phyloP scores from a whole-genome alignment of 1,140 invertebrate species.

The Wasmannia auropunctata region DNA sequence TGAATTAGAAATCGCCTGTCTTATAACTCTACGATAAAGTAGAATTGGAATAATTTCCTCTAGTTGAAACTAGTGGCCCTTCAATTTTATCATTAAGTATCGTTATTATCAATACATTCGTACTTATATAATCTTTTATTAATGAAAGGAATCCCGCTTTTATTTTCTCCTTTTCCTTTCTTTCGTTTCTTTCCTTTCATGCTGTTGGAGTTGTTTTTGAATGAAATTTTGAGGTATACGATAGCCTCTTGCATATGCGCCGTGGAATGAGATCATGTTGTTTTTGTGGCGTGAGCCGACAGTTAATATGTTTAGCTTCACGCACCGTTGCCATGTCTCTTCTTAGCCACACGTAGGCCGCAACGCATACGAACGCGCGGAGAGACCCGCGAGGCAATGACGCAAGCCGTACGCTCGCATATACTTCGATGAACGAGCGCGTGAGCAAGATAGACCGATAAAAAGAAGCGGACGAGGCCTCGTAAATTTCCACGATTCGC shows the following conservation, averaged over 20 bases:
- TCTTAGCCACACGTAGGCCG: constrained; percentile 74
- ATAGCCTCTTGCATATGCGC: constrained; percentile 79
- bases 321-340: constrained; percentile 82
- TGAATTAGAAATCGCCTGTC: constrained; percentile 59
- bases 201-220: constrained; percentile 62
- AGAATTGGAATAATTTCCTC: constrained; percentile 50
- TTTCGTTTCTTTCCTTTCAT: constrained; percentile 4
- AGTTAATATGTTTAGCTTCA: constrained; percentile 85
- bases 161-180: constrained; percentile 13
- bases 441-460: constrained; percentile 56
- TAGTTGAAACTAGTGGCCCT: constrained; percentile 8
- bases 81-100: constrained; percentile 19
- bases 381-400: constrained; percentile 74
- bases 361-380: constrained; percentile 50
- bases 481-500: constrained; percentile 82
- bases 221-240: constrained; percentile 74
- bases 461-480: constrained; percentile 71
- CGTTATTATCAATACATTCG: background rate
- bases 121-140: background rate
- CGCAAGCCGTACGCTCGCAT: constrained; percentile 76
- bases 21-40: constrained; percentile 34
- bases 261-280: constrained; percentile 85
- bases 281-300: constrained; percentile 85
- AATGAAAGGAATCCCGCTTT: background rate
- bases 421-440: constrained; percentile 66